Conservation (phyloP, 2,888 invertebrate species). For the Stictocephala bisonia region DNA sequence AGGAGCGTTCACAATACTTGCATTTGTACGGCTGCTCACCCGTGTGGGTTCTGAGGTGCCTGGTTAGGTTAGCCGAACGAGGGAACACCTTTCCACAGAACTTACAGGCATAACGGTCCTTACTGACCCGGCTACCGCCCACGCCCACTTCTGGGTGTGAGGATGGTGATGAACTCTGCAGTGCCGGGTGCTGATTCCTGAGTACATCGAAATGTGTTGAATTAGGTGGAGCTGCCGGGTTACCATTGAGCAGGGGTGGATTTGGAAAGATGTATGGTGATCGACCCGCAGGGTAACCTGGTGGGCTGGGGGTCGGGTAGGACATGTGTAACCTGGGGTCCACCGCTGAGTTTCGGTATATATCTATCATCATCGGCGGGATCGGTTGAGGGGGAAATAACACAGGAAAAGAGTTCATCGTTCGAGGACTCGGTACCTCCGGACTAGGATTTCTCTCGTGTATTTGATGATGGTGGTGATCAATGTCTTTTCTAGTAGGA, state of each 20-base stretch:
- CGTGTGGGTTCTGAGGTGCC: slow-evolving; percentile 97
- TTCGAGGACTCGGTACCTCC: slow-evolving; percentile 60
- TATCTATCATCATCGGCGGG: slow-evolving; percentile 78
- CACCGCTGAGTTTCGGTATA: slow-evolving; percentile 72
- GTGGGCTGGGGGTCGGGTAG: slow-evolving; percentile 67
- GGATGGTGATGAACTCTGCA: slow-evolving; percentile 47
- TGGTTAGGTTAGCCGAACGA: slow-evolving; percentile 94
- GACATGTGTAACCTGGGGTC: slow-evolving; percentile 71
- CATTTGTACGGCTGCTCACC: slow-evolving; percentile 99
- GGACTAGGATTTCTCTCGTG: slow-evolving; percentile 60
- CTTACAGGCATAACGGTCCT: slow-evolving; percentile 96
- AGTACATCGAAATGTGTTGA: slow-evolving; percentile 71
- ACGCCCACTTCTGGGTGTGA: slow-evolving; percentile 54
- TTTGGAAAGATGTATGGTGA: slow-evolving; percentile 66
- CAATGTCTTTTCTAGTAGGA: slow-evolving; percentile 59
- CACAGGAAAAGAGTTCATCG: slow-evolving; percentile 64
- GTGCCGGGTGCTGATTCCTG: slow-evolving; percentile 56
- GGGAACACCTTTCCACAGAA: slow-evolving; percentile 98
- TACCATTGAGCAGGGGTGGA: slow-evolving; percentile 64
- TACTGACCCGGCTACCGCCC: slow-evolving; percentile 72
- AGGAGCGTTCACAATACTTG: slow-evolving; percentile 98
- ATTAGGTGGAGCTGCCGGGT: slow-evolving; percentile 65
- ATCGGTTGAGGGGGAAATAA: slow-evolving; percentile 72
- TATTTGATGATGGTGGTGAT: slow-evolving; percentile 63
- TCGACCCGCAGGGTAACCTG: slow-evolving; percentile 63